Conservation (phyloP, 2,113 vertebrate genomes). For the Ophiodon elongatus region DNA sequence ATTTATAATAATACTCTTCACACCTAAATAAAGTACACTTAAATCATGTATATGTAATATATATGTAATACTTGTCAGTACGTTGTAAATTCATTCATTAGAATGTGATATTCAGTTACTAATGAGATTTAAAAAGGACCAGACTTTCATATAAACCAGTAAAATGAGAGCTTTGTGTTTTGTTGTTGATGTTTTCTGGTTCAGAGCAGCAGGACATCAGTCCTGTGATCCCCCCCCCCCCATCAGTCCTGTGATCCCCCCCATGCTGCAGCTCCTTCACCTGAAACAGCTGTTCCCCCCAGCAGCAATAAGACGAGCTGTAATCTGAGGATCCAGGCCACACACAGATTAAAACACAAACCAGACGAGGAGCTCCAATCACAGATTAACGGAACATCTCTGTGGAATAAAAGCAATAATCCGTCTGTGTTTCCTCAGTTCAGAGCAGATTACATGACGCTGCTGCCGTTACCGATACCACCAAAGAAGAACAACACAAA, state of each 20-base stretch:
- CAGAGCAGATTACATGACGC: slow-evolving; percentile 84
- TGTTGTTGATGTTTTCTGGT: slow-evolving; percentile 1
- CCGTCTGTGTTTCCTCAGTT: slow-evolving; percentile 84
- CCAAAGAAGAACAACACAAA: not conserved
- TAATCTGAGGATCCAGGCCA: slow-evolving; percentile 98
- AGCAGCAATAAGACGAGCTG: slow-evolving; percentile 88
- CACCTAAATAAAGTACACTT: no score
- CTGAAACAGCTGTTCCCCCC: slow-evolving; percentile 83
- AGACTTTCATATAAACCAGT: not conserved
- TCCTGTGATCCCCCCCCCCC: slow-evolving; percentile 42
- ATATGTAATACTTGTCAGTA: no score
- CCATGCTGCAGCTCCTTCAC: slow-evolving; percentile 84
- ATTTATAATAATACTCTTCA: no score
- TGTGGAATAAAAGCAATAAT: slow-evolving; percentile 86
- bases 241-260: no score
- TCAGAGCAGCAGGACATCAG: slow-evolving; percentile 4
- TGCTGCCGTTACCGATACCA: slow-evolving; percentile 77
- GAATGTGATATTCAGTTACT: not conserved
- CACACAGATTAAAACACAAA: slow-evolving; percentile 94
- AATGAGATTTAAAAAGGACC: not conserved
- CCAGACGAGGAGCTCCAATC: slow-evolving; percentile 82
- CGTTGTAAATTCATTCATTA: no score
- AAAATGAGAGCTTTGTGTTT: not conserved
- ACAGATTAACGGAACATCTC: slow-evolving; percentile 86
- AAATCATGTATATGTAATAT: no score